phyloP scores from a whole-genome alignment of 2,113 vertebrate species.

The Alexandromys fortis region DNA sequence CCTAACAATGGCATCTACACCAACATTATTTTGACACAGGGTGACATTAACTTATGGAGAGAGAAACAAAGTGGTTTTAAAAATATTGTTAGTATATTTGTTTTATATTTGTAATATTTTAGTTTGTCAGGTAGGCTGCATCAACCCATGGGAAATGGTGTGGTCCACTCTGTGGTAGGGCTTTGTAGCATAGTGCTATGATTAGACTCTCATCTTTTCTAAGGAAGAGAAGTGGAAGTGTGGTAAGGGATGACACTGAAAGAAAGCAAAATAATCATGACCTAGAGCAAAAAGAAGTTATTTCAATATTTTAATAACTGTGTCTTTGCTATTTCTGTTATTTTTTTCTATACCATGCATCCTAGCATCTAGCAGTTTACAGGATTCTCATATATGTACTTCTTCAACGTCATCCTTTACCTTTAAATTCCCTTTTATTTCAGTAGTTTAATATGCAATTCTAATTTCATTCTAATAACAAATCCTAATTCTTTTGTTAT shows the following conservation, averaged over 20 bases:
- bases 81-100: not conserved
- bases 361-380: not conserved
- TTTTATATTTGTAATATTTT: not conserved
- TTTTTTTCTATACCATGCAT: not conserved
- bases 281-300: not conserved
- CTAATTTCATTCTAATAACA: not conserved
- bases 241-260: not conserved
- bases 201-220: not conserved
- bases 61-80: not conserved
- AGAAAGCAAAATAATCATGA: not conserved
- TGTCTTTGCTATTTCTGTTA: not conserved
- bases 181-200: not conserved
- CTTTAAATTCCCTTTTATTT: not conserved
- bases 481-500: not conserved
- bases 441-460: not conserved
- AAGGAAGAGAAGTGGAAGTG: rapidly evolving
- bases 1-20: no score
- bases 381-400: no score
- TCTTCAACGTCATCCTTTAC: not conserved
- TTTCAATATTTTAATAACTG: not conserved
- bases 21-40: not conserved
- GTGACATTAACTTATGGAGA: not conserved
- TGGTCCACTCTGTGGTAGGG: not conserved
- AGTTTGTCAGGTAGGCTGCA: not conserved
- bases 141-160: not conserved